Evolutionary conservation across 2,888 invertebrate species (phyloP).

Genomic region (Hartigia nigra): DNA sequence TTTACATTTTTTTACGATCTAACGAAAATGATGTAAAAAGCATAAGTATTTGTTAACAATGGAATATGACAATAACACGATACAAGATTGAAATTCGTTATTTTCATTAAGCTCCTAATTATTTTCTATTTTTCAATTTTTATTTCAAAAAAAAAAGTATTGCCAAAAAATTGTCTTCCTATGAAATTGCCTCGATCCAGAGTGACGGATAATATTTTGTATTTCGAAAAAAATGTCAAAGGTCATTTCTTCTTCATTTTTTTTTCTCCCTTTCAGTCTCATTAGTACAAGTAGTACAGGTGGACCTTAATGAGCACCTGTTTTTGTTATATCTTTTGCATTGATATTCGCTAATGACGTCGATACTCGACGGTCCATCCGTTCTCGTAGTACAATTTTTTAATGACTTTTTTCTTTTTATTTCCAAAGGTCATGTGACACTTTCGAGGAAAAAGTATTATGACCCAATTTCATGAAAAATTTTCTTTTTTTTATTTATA

Average conservation of each 20-base stretch:
- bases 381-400: neutral
- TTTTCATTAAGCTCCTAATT: no score
- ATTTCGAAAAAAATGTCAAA: neutral
- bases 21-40: no score
- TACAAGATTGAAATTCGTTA: no score
- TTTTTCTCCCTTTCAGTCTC: neutral
- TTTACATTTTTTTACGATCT: neutral
- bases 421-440: neutral
- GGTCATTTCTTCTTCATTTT: neutral
- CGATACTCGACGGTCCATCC: neutral
- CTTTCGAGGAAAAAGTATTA: neutral
- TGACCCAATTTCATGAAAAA: neutral
- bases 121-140: no score
- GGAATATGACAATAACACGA: no score
- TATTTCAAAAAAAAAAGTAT: no score
- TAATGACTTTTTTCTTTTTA: neutral
- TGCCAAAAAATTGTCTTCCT: no score
- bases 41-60: no score
- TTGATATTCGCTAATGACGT: neutral
- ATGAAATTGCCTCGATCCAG: neutral
- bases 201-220: neutral
- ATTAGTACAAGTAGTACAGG: neutral
- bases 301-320: neutral
- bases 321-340: neutral
- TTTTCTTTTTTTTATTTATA: no score